A percentile compares a stretch with the other conserved stretches of the same genome.
phyloP scores from a whole-genome alignment of 2,888 invertebrate genomes.

The Luperina nickerlii region DNA sequence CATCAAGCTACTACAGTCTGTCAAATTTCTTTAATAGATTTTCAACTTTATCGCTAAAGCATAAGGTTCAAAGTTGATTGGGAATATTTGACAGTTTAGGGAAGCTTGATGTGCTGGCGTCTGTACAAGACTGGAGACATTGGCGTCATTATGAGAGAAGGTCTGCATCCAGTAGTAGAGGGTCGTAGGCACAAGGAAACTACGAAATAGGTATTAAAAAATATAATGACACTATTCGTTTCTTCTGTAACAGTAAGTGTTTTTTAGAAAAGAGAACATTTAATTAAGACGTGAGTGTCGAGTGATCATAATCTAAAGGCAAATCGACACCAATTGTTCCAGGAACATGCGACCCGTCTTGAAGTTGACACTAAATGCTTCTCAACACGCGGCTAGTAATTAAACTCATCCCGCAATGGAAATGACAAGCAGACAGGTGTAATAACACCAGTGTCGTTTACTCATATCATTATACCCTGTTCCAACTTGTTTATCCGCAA shows the following conservation, averaged over 20 bases:
- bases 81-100: no score
- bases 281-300: slow-evolving; percentile 22
- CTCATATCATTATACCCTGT: slow-evolving; percentile 41
- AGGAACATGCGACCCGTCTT: slow-evolving; percentile 20
- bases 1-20: no score
- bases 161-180: neutral
- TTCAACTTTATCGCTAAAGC: no score
- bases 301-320: slow-evolving; percentile 17
- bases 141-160: neutral
- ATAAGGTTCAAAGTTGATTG: no score
- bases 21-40: no score
- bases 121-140: no score
- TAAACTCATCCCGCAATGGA: slow-evolving; percentile 45
- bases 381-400: slow-evolving; percentile 28
- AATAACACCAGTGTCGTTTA: slow-evolving; percentile 36
- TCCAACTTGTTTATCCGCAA: slow-evolving; percentile 32
- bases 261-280: neutral
- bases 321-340: slow-evolving; percentile 30
- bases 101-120: no score
- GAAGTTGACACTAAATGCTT: slow-evolving; percentile 41
- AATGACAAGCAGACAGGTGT: slow-evolving; percentile 41
- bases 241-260: neutral
- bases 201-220: neutral
- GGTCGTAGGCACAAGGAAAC: neutral
- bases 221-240: neutral